A percentile compares a stretch with the other conserved stretches of the same genome.
Conservation (phyloP, 2,113 vertebrate species). For the Cyprinus carpio region DNA sequence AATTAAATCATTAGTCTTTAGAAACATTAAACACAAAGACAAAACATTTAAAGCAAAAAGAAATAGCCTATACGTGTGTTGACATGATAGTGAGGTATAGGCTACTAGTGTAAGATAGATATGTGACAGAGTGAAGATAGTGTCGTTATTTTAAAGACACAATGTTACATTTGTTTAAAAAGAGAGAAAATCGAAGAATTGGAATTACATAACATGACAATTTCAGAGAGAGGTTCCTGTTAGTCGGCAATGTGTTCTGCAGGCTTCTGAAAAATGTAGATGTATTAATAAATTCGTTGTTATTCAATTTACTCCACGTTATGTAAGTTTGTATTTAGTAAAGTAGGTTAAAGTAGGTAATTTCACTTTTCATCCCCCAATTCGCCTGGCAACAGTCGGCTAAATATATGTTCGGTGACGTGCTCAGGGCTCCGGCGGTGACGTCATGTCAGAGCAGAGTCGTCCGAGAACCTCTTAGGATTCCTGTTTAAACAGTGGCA, state of each 20-base stretch:
- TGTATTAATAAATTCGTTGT: not conserved
- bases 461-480: slow-evolving; percentile 44
- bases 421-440: slow-evolving; percentile 64
- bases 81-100: not conserved
- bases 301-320: not conserved
- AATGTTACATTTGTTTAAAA: not conserved
- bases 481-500: slow-evolving; percentile 12
- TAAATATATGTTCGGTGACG: slow-evolving; percentile 72
- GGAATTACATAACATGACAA: slow-evolving; percentile 15
- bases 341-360: slow-evolving; percentile 41
- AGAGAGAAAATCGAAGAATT: not conserved
- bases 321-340: slow-evolving; percentile 37
- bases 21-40: not conserved
- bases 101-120: not conserved
- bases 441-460: slow-evolving; percentile 63
- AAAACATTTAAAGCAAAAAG: not conserved
- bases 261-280: not conserved
- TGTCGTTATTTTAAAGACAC: not conserved
- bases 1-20: not conserved
- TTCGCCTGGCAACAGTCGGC: slow-evolving; percentile 75
- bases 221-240: not conserved
- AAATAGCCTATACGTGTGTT: not conserved
- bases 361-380: slow-evolving; percentile 61
- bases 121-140: not conserved
- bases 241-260: not conserved